A percentile compares a stretch with the other conserved stretches of the same genome.
Evolutionary conservation across 2,888 invertebrate species (phyloP).

Genomic region (Alentia gelatinosa): DNA sequence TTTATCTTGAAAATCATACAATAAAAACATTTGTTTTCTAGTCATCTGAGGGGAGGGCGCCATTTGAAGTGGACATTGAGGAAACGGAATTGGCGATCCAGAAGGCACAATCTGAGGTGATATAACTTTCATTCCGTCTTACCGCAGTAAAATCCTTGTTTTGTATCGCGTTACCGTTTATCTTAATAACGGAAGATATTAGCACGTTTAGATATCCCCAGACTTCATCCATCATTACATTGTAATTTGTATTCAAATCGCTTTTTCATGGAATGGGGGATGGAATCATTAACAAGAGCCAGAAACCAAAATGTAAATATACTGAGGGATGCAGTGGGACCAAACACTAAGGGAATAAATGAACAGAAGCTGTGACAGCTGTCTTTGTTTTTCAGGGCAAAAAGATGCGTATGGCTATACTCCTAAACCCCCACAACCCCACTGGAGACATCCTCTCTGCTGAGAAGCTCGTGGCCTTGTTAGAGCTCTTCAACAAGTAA

Average conservation of each 20-base stretch:
- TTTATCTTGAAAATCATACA: neutral
- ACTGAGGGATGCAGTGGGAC: too few relatives aligned
- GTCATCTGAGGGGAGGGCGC: neutral
- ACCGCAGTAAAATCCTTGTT: too few relatives aligned
- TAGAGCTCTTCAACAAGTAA: slow-evolving; percentile 4
- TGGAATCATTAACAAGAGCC: too few relatives aligned
- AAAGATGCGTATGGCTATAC: neutral
- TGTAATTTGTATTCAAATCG: too few relatives aligned
- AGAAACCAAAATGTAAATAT: too few relatives aligned
- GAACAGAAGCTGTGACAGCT: neutral
- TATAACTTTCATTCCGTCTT: too few relatives aligned
- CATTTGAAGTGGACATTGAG: neutral
- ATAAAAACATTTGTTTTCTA: neutral
- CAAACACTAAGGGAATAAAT: too few relatives aligned
- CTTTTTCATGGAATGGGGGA: too few relatives aligned
- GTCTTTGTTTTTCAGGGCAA: neutral
- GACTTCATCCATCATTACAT: too few relatives aligned
- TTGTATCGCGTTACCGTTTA: too few relatives aligned
- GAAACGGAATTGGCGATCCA: neutral
- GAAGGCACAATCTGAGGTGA: neutral
- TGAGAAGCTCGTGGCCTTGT: neutral
- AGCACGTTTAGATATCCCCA: too few relatives aligned
- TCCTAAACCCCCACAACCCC: slow-evolving; percentile 24
- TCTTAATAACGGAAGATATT: too few relatives aligned
- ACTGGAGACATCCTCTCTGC: neutral